These are phyloP conservation scores for Orius laevigatus DNA, from an alignment of 1,140 invertebrate species.

Conservation along the genomic window DNA sequence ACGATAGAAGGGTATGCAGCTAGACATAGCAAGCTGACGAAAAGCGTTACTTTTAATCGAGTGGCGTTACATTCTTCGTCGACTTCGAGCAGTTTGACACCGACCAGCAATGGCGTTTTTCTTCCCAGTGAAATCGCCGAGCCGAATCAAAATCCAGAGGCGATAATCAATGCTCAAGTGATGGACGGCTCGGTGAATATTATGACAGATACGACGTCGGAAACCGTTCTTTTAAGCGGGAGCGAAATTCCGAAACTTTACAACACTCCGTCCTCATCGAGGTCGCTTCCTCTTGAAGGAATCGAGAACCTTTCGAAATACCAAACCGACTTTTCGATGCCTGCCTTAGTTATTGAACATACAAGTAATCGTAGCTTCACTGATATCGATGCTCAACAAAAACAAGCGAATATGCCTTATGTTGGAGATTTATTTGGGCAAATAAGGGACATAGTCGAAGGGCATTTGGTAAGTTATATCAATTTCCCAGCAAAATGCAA, in stretches of 20 bases:
- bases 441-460: conserved; percentile 58
- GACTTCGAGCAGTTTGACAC: conserved; percentile 8
- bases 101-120: conserved; percentile 1
- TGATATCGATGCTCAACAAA: neutral
- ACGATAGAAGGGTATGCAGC: conserved; percentile 74
- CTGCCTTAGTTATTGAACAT: conserved; percentile 2
- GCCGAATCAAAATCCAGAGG: neutral
- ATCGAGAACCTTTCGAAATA: neutral
- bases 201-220: neutral
- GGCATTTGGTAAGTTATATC: conserved; percentile 31
- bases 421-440: conserved; percentile 36
- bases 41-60: conserved; percentile 75
- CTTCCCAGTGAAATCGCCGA: neutral
- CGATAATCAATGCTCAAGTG: neutral
- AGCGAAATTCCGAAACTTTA: neutral
- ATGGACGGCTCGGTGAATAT: neutral
- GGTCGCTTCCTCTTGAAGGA: neutral
- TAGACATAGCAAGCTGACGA: conserved; percentile 68
- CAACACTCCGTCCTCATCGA: neutral
- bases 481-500: neutral
- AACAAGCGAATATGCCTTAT: neutral
- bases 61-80: conserved; percentile 66
- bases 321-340: neutral
- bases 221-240: neutral
- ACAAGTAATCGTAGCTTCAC: neutral